These are phyloP conservation scores for Podabrus alpinus DNA, from an alignment of 2,888 invertebrate genomes.

Conservation along the genomic window DNA sequence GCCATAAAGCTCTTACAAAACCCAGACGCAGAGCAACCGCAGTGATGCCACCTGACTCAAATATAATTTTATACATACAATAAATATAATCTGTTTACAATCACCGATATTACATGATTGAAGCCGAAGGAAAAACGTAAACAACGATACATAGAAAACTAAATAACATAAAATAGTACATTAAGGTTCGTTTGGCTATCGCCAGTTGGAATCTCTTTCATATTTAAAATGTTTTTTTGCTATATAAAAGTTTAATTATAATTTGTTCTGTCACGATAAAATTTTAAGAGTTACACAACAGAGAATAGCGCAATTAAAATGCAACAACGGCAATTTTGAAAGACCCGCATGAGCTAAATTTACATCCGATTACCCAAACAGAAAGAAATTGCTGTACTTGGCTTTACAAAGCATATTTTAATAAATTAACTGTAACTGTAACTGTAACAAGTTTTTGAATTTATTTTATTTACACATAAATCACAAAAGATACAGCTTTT, in stretches of 20 bases:
- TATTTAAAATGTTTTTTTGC: neutral
- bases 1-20: too few relatives aligned
- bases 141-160: neutral
- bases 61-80: too few relatives aligned
- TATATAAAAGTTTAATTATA: neutral
- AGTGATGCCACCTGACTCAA: too few relatives aligned
- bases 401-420: neutral
- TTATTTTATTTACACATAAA: neutral
- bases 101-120: neutral
- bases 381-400: neutral
- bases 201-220: neutral
- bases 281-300: neutral
- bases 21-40: too few relatives aligned
- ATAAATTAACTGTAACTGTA: neutral
- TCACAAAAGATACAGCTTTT: too few relatives aligned
- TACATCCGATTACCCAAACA: neutral
- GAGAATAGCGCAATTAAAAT: neutral
- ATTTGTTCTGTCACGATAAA: too few relatives aligned
- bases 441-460: neutral
- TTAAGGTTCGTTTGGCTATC: neutral
- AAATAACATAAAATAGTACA: neutral
- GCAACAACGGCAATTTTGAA: neutral
- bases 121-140: neutral
- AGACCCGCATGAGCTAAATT: neutral
- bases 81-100: too few relatives aligned